A percentile compares a stretch with the other conserved stretches of the same genome.
These are phyloP conservation scores for Steatocranus sp. DNA, from an alignment of 2,797 vertebrate genomes.

Conservation along the genomic window DNA sequence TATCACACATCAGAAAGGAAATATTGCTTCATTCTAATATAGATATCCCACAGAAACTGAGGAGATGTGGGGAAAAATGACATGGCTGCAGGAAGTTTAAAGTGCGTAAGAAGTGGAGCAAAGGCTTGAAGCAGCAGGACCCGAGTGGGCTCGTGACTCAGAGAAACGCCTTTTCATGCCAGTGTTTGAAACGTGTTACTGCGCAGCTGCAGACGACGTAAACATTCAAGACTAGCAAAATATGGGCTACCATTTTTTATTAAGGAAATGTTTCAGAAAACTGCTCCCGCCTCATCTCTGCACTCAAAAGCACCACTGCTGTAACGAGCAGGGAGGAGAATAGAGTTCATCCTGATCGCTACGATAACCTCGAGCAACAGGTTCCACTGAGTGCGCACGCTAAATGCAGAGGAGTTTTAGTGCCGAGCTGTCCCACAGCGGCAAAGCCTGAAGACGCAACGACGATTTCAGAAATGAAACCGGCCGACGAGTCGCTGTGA, in stretches of 20 bases:
- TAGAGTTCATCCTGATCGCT: background rate
- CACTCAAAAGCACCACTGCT: background rate
- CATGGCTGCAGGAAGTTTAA: slow-evolving; percentile 38
- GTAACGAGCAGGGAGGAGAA: background rate
- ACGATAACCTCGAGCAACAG: background rate
- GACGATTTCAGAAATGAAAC: background rate
- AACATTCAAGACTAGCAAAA: background rate
- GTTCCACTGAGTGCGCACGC: background rate
- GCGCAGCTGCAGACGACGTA: background rate
- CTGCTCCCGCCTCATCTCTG: background rate
- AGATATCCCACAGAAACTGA: slow-evolving; percentile 4
- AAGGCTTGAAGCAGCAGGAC: background rate
- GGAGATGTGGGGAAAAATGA: background rate
- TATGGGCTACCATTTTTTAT: background rate
- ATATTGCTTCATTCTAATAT: slow-evolving; percentile 6
- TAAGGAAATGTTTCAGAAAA: background rate
- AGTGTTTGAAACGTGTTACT: background rate
- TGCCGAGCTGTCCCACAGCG: background rate
- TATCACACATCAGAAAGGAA: background rate
- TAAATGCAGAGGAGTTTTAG: background rate
- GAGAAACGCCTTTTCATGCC: background rate
- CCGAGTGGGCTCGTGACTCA: background rate
- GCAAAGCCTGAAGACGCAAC: background rate
- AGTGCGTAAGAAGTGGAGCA: slow-evolving; percentile 27
- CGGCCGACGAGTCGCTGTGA: background rate